phyloP scores from a whole-genome alignment of 2,888 invertebrate species.

The Drosophila gaucha region DNA sequence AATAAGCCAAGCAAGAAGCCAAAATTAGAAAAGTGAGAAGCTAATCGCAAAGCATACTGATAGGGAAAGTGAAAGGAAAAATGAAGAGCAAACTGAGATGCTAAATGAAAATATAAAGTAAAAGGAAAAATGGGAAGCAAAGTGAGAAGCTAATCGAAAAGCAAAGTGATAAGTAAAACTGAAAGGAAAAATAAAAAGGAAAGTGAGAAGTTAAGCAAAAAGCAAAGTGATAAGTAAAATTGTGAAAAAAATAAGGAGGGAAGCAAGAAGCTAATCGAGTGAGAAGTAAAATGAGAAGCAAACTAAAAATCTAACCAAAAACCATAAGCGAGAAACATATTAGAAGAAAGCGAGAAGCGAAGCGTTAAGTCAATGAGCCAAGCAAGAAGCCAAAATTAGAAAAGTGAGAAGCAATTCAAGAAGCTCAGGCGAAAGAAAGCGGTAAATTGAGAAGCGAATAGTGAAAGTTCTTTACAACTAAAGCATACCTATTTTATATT shows the following conservation, averaged over 20 bases:
- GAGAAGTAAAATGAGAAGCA: background rate
- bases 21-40: background rate
- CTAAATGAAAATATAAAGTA: background rate
- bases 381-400: background rate
- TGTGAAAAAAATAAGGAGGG: no score
- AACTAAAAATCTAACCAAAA: no score
- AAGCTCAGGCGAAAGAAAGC: background rate
- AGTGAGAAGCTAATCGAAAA: background rate
- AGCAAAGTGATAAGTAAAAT: background rate
- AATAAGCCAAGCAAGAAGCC: background rate
- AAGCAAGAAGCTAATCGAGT: no score
- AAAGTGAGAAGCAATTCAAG: background rate
- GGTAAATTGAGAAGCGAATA: background rate
- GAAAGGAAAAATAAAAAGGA: no score
- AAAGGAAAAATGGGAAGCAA: background rate
- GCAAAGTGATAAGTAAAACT: no score
- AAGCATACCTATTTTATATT: background rate
- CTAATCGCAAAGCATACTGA: background rate
- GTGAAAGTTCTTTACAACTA: background rate
- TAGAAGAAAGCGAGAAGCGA: no score
- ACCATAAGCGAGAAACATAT: background rate
- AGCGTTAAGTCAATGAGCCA: background rate
- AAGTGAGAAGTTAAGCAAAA: no score
- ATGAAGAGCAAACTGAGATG: background rate
- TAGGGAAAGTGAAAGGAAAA: background rate